Base-by-base conservation (phyloP, 2,888 invertebrate species). In the Alviniconcha strummeri region DNA sequence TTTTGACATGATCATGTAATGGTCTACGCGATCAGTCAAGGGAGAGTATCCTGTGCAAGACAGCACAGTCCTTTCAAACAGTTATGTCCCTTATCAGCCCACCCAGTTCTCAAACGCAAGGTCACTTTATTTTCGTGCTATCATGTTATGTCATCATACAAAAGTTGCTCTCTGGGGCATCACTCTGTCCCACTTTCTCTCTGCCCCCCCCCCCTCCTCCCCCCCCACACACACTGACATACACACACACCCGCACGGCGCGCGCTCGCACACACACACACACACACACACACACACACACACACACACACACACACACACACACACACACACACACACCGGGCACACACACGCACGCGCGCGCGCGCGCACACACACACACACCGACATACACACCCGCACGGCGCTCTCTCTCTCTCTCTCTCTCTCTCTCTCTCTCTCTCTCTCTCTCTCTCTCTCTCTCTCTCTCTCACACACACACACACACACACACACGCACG, bases 331-430 rank as follows among this genome's bases (percentile, higher is more conserved):
- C 17, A 17, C 69, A 69, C 69, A 69, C 69, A 69, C n/a, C n/a
- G n/a, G n/a, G n/a, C 69, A 69, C 69, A 69, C 69, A 69, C 69
- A 69, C 69, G 6, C 69, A 69, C 72, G n/a, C n/a, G n/a, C n/a
- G n/a, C n/a, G 60, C 60, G 13, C 60, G 60, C 60, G 7, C 69
- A 69, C 69, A 69, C 69, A 11, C 69, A 11, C 17, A 17, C 15
- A 15, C 15, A 19, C 19, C 4, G 0, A 15, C 11, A 6, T n/a
- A 15, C 69, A 71, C 71, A 71, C 8, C 71, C 5, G 17, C 17
- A 17, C 9, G 5, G n/a, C 5, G n/a, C 9, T 17, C 9, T 69
- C 17, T 69, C 9, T 69, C 13, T 69, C 60, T 60, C 60, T 60
- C 60, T 60, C 13, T 60, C 60, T 60, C 13, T 69, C 69, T 60